A percentile compares a stretch with the other conserved stretches of the same genome.
Evolutionary conservation across 1,140 invertebrate genomes (phyloP).

Genomic region (Achatina immaculata): DNA sequence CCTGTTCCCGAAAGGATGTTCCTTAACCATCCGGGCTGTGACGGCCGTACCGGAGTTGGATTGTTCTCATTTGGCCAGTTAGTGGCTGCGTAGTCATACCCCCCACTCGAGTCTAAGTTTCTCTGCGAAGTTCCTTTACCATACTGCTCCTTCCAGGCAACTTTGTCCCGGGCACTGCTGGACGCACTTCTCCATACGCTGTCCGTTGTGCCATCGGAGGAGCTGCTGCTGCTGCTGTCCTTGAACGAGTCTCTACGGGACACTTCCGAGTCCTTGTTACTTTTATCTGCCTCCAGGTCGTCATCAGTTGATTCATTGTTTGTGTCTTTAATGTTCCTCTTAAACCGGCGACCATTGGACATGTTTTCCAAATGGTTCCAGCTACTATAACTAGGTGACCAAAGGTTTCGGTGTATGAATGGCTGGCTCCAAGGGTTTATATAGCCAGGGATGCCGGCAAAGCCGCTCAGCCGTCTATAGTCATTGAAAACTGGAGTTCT

Average conservation of each 20-base stretch:
- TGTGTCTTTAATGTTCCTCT: background rate
- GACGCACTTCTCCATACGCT: slow-evolving; percentile 20
- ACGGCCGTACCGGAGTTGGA: background rate
- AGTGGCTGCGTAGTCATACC: background rate
- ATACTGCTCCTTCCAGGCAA: background rate
- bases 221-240: background rate
- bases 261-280: background rate
- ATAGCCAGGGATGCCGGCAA: background rate
- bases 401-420: background rate
- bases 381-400: background rate
- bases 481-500: background rate
- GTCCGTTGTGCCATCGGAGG: background rate
- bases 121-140: background rate
- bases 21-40: background rate
- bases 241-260: background rate
- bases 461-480: background rate
- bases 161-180: background rate
- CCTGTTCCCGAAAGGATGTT: slow-evolving; percentile 9
- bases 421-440: background rate
- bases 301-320: background rate
- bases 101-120: background rate
- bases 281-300: background rate
- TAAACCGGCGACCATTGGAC: background rate
- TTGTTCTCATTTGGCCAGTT: background rate
- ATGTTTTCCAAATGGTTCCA: background rate